Evolutionary conservation across 1,140 invertebrate genomes (phyloP), one percentile per base, ranked within the genome.

Genomic region (Aphis craccivora): DNA sequence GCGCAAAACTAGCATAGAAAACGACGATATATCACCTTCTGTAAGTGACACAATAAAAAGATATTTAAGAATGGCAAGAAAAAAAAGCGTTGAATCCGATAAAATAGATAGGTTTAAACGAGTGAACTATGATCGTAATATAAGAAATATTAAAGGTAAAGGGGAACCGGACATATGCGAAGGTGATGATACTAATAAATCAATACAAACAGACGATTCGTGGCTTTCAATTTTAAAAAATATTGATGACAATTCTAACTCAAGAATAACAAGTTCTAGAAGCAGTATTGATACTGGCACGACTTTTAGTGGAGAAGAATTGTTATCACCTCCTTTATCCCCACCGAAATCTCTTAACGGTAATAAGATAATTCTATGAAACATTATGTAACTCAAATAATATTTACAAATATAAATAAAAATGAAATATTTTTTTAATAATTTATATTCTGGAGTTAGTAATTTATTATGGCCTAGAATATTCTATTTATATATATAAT

Each of bases 101-200:
- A 97, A 97, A 95, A 96, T 96, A 7, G 97, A 98, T 94, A 96
- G 97, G 35, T 98, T 98, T 94, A 98, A 98, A 94, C 96, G 97
- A 0, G 97, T 98, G 2, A 98, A 98, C 94, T 98, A 98, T 94
- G 98, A 98, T 94, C 96, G 97, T 60, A 98, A 98, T 94, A 95
- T 98, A 55, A 95, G 97, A 3, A 97, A 98, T 94, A 98, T 98
- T 43, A 98, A 97, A 94, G 96, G 97, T 0, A 97, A 97, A 94
- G 96, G 97, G 2, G 97, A 97, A 95, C 97, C 97, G 6, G 97
- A 97, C 60, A 96, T 97, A 2, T 97, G 97, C 40, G 97, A 97
- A 93, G 96, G 97, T 94, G 97, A 97, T 93, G 97, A 96, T 1
- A 96, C 96, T 35, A 96, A 96, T 94, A 97, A 97, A 94, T 97